Percentiles rank a stretch among this genome's conserved stretches.
Conservation (phyloP, 1,140 invertebrate species). For the Paralvinella palmiformis region DNA sequence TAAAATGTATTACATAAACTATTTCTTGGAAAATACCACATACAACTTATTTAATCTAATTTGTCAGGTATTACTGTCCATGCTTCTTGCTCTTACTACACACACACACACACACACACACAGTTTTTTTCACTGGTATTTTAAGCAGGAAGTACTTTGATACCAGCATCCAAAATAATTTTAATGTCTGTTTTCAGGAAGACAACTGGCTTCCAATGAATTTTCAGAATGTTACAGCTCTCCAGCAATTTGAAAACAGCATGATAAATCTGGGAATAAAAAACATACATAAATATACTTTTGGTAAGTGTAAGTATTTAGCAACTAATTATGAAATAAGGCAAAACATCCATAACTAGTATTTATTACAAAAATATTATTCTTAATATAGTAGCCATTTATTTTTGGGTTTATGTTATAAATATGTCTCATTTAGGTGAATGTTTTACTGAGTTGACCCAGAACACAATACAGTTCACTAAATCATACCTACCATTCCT, state of each 20-base stretch:
- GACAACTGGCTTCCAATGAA: conserved; percentile 69
- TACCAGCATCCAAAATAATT: too few relatives aligned
- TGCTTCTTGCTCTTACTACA: too few relatives aligned
- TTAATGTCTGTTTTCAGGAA: conserved; percentile 42
- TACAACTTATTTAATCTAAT: too few relatives aligned
- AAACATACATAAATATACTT: conserved; percentile 54
- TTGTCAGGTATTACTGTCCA: too few relatives aligned
- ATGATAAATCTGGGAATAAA: conserved; percentile 55
- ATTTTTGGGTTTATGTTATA: neutral
- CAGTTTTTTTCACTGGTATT: too few relatives aligned
- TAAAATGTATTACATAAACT: too few relatives aligned
- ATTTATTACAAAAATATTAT: too few relatives aligned
- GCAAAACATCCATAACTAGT: too few relatives aligned
- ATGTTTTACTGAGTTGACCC: conserved; percentile 63
- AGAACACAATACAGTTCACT: conserved; percentile 65
- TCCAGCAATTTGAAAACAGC: conserved; percentile 57
- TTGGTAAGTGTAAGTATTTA: conserved; percentile 45
- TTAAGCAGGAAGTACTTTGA: too few relatives aligned
- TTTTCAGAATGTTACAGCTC: conserved; percentile 55
- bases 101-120: too few relatives aligned
- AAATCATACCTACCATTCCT: conserved; percentile 62
- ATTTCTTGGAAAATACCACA: too few relatives aligned
- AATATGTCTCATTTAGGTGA: conserved; percentile 51
- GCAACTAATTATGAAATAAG: neutral
- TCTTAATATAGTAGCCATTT: too few relatives aligned